Base-by-base conservation (phyloP, 2,888 invertebrate species). In the Caenorhabditis angaria region DNA sequence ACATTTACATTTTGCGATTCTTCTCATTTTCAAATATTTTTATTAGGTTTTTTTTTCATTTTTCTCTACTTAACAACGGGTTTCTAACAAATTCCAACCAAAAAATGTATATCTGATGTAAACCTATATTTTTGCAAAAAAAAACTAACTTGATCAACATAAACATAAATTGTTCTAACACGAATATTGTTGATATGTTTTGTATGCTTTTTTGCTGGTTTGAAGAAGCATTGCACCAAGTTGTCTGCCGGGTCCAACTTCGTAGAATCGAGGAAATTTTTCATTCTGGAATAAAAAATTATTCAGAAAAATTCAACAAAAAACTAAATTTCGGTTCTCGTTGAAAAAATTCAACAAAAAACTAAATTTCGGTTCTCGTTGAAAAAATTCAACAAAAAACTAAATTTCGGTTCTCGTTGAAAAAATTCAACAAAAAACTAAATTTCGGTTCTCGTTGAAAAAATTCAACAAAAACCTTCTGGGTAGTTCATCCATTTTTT, bases 161-260 rank as follows among this genome's bases (percentile, higher is more conserved):
- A 4, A 27, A 54, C 8, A 54, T 27, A 2, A 12, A 18, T 10
- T 27, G 35, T 12, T 51, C 54, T 56, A 82, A 67, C 82, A 82
- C 53, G 70, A 61, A 60, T 67, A 74, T 51, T 78, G 69, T 53
- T 76, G 76, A 59, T 85, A 86, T 53, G 63, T 59, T 18, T 68
- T 61, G 67, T 79, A 77, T 0, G 83, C 82, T 59, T 86, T 86
- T 72, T 87, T 86, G 58, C 85, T 84, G 8, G 83, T 81, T 48
- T 84, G 78, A 3, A 75, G 47, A 12, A 84, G 65, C 78, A 85
- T 85, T n/a, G 82, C 65, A 20, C 86, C 86, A 35, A 86, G 70
- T 57, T 87, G 85, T 27, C 79, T 60, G 50, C 86, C 86, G 6
- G 86, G 84, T 1, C 86, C 86, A 20, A 87, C 82, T 78, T 86